Evolutionary conservation across 2,797 vertebrate species (phyloP).

Genomic region (Monodelphis domestica): DNA sequence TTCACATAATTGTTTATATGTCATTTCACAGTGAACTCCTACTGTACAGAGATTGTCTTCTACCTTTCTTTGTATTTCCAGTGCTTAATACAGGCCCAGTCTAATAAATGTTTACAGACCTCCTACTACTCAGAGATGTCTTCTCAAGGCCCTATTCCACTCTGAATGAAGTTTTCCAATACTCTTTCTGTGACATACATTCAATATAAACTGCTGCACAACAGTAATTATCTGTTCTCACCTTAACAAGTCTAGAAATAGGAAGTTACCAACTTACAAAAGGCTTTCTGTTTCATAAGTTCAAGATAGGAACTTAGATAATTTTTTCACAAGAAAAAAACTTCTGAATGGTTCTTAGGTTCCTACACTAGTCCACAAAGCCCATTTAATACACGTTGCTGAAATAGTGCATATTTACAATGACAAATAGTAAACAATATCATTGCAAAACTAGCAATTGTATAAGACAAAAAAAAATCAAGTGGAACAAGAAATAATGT

Average conservation of each 20-base stretch:
- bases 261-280: neutral
- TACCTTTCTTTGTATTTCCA: neutral
- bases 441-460: neutral
- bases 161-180: neutral
- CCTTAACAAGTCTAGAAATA: neutral
- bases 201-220: neutral
- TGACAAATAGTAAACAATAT: neutral
- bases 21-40: neutral
- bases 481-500: neutral
- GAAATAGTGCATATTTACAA: neutral
- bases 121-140: neutral
- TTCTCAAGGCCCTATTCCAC: neutral
- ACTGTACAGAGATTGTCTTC: neutral
- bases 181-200: neutral
- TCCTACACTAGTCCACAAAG: neutral
- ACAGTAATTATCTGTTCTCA: neutral
- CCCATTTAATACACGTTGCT: neutral
- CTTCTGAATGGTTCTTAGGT: neutral
- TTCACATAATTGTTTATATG: neutral
- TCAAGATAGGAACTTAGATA: neutral
- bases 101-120: neutral
- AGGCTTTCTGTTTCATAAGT: neutral
- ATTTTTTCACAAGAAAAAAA: neutral
- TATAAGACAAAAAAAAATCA: neutral
- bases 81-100: neutral